Evolutionary conservation across 2,113 vertebrate genomes (phyloP).

Genomic region (Coptodon rendalli): DNA sequence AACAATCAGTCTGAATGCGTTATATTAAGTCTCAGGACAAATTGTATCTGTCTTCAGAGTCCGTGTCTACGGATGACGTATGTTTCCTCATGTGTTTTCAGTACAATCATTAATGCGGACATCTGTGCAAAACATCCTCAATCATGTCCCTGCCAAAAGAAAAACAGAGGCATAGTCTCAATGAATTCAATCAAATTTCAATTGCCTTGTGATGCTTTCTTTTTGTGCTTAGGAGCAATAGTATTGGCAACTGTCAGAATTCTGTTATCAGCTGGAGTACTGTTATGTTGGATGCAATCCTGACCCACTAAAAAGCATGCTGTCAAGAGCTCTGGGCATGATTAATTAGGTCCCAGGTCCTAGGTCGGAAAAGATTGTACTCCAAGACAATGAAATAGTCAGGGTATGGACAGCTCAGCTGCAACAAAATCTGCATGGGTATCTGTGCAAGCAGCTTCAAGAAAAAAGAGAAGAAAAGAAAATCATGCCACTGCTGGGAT

Average conservation of each 20-base stretch:
- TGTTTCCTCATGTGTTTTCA: constrained; percentile 9
- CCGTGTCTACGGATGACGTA: background rate
- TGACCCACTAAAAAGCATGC: constrained; percentile 21
- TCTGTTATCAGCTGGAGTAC: constrained; percentile 16
- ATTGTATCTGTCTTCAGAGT: background rate
- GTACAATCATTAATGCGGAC: constrained; percentile 20
- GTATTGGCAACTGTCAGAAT: background rate
- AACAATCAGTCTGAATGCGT: background rate
- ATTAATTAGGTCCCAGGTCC: constrained; percentile 21
- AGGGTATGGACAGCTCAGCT: background rate
- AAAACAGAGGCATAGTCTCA: constrained; percentile 13
- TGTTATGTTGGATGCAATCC: background rate
- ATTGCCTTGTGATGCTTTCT: background rate
- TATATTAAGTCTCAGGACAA: background rate
- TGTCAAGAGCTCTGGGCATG: background rate
- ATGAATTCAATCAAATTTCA: constrained; percentile 41
- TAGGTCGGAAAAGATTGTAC: constrained; percentile 2
- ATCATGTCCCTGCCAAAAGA: constrained; percentile 31
- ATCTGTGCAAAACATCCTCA: constrained; percentile 33
- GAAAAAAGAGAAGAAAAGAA: background rate
- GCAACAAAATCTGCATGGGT: constrained; percentile 29
- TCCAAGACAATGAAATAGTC: background rate
- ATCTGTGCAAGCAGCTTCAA: constrained; percentile 16
- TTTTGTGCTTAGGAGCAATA: background rate
- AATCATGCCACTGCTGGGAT: constrained; percentile 4